phyloP scores from a whole-genome alignment of 1,140 invertebrate species.

The Halyomorpha halys region DNA sequence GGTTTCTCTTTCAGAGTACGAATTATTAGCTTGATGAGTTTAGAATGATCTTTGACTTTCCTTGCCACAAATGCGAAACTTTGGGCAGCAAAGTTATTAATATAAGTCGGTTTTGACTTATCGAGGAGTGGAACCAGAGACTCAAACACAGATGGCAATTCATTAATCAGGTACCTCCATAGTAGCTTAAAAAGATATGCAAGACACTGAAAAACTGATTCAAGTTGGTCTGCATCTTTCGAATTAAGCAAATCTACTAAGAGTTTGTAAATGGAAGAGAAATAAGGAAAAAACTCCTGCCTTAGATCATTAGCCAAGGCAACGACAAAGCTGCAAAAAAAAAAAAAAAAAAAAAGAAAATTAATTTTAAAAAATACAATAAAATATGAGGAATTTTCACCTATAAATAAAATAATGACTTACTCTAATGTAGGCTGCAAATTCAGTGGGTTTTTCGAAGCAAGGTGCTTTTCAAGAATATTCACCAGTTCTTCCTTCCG shows the following conservation, averaged over 20 bases:
- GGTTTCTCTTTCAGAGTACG: conserved; percentile 51
- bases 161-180: conserved; percentile 67
- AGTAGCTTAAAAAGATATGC: conserved; percentile 84
- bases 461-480: conserved; percentile 57
- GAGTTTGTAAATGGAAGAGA: conserved; percentile 54
- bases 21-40: conserved; percentile 61
- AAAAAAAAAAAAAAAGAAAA: conserved; percentile 40
- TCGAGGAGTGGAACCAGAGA: conserved; percentile 63
- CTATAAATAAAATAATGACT: conserved; percentile 37
- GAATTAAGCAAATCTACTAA: conserved; percentile 61
- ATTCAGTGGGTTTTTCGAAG: conserved; percentile 54
- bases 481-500: conserved; percentile 65
- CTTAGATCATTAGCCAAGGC: conserved; percentile 75
- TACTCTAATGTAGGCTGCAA: conserved; percentile 74
- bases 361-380: conserved; percentile 59
- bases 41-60: conserved; percentile 70
- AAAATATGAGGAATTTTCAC: neutral
- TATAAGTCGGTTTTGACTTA: conserved; percentile 58
- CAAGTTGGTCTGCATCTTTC: conserved; percentile 69
- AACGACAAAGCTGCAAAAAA: conserved; percentile 59
- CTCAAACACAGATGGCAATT: conserved; percentile 62
- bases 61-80: conserved; percentile 85
- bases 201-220: conserved; percentile 69
- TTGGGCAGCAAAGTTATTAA: conserved; percentile 88
- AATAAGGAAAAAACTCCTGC: conserved; percentile 75